Base-by-base conservation (phyloP, 2,113 vertebrate genomes). In the Petrocephalus microphthalmus region DNA sequence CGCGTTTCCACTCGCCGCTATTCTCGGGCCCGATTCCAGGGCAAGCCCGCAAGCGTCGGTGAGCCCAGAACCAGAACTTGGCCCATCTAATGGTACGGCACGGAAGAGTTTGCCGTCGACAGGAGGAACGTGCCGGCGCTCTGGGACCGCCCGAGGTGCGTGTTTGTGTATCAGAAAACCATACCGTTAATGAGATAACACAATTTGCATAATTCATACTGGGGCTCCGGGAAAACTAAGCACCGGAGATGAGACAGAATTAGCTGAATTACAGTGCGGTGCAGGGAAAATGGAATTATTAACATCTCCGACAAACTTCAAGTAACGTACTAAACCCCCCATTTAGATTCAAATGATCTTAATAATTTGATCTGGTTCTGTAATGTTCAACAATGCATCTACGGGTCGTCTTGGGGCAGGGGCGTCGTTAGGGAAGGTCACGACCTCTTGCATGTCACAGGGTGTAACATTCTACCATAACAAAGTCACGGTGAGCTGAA, bases 101-200 rank as follows among this genome's bases (percentile, higher is more conserved):
- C 25, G n/a, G 60, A 3, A 45, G 22, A 49, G 45, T 49, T 49
- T 45, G 49, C 17, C 81, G n/a, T 49, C 33, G 2, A 42, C 22
- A 5, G 22, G 47, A 49, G 81, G 45, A 83, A 83, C 60, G 5
- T 67, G 29, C 60, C n/a, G 6, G 60, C 1, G 10, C 10, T 29
- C 1, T 13, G 60, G 60, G 60, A 67, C 10, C n/a, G n/a, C 60
- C 60, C 11, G 60, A 29, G 60, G 60, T 67, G n/a, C 33, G 17
- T 78, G 71, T 78, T 78, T 78, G 71, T 42, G 71, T 78, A 78
- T 78, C 71, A 78, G 71, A 78, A 37, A 78, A 78, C 29, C 33
- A 13, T 37, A 37, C 37, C 13, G 71, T 42, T 78, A 78, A 78
- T 78, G 71, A 42, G 71, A 78, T 42, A 78, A 78, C 33, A 42